These are phyloP conservation scores for Sphecodes monilicornis DNA, from an alignment of 2,888 invertebrate species.

Conservation along the genomic window DNA sequence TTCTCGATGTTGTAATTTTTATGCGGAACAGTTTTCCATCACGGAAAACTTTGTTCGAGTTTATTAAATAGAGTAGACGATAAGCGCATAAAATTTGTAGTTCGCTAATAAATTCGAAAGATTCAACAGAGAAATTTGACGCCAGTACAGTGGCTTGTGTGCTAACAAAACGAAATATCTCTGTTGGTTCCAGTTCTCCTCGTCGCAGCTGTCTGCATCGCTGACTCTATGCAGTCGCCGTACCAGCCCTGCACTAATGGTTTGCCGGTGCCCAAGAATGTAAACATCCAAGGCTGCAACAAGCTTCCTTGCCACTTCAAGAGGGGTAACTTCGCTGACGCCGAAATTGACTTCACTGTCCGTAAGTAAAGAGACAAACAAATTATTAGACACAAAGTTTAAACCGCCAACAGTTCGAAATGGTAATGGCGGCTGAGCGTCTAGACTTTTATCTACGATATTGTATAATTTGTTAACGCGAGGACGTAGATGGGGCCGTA, in stretches of 20 bases:
- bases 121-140: neutral
- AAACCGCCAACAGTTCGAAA: too few species aligned
- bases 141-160: neutral
- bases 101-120: neutral
- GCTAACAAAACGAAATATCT: neutral
- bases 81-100: neutral
- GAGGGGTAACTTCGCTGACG: slow-evolving; percentile 61
- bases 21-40: neutral
- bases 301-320: slow-evolving; percentile 66
- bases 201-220: slow-evolving; percentile 65
- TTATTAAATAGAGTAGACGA: too few species aligned
- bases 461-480: too few species aligned
- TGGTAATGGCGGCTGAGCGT: too few species aligned
- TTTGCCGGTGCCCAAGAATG: slow-evolving; percentile 49
- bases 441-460: too few species aligned
- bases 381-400: too few species aligned
- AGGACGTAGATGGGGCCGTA: too few species aligned
- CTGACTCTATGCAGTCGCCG: slow-evolving; percentile 53
- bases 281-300: slow-evolving; percentile 68
- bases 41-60: neutral
- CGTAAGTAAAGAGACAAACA: slow-evolving; percentile 66
- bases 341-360: slow-evolving; percentile 67
- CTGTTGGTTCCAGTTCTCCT: slow-evolving; percentile 58
- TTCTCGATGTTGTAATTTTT: neutral
- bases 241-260: slow-evolving; percentile 53